Percentiles rank a stretch among this genome's conserved stretches.
phyloP scores from a whole-genome alignment of 1,140 invertebrate genomes.

The Ctenoplectra terminalis region DNA sequence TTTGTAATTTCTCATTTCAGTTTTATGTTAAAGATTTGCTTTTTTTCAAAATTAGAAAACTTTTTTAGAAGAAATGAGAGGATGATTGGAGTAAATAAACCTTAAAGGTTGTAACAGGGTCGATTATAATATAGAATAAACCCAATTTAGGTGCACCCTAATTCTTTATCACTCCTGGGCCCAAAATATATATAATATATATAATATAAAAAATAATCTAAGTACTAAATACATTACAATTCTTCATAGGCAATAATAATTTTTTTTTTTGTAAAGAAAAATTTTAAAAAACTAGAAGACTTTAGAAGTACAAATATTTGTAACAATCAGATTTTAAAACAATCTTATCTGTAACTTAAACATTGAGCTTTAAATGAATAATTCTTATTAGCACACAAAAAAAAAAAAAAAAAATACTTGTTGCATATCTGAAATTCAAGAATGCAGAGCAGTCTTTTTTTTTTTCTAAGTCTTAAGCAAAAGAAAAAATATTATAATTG shows the following conservation, averaged over 20 bases:
- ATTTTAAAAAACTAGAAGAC: not conserved
- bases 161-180: too few relatives aligned
- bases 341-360: not conserved
- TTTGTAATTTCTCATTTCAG: too few relatives aligned
- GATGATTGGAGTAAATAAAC: too few relatives aligned
- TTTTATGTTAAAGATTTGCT: too few relatives aligned
- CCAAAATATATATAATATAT: too few relatives aligned
- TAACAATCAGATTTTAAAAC: not conserved
- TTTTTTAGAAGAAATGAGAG: too few relatives aligned
- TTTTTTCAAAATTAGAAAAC: too few relatives aligned
- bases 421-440: conserved; percentile 9
- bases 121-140: too few relatives aligned
- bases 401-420: conserved; percentile 4
- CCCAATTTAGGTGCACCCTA: too few relatives aligned
- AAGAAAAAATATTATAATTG: conserved; percentile 4
- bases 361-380: conserved; percentile 31
- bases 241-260: not conserved
- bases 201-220: too few relatives aligned
- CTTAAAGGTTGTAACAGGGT: too few relatives aligned
- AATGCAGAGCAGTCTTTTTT: not conserved
- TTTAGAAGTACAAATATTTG: not conserved
- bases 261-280: not conserved
- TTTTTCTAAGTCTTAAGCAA: not conserved
- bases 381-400: conserved; percentile 21
- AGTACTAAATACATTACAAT: too few relatives aligned